Percentiles rank a stretch among this genome's conserved stretches.
These are phyloP conservation scores for Pseudorasbora parva DNA, from an alignment of 2,113 vertebrate species.

Conservation along the genomic window DNA sequence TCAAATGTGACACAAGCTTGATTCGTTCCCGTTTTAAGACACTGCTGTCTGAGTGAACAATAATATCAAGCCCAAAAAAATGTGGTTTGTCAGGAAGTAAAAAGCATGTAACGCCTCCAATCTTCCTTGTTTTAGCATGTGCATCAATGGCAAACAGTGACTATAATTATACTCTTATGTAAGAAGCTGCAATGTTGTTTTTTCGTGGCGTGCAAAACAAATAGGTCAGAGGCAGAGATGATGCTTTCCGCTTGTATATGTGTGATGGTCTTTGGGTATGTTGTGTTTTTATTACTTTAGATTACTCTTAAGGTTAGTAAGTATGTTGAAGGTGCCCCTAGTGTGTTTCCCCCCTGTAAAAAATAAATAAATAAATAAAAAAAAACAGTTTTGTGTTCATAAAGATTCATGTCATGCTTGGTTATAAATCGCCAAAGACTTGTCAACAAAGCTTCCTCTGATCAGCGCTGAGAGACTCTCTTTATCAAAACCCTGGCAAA, in stretches of 20 bases:
- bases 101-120: constrained; percentile 35
- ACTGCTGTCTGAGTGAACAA: neutral
- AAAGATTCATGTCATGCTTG: constrained; percentile 18
- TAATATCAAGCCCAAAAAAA: constrained; percentile 29
- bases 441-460: constrained; percentile 33
- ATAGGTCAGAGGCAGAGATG: constrained; percentile 36
- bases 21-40: neutral
- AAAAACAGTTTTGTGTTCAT: neutral
- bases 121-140: constrained; percentile 47
- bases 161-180: constrained; percentile 34
- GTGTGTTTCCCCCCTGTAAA: no score
- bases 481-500: constrained; percentile 41
- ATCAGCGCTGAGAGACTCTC: constrained; percentile 27
- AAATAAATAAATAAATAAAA: no score
- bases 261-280: constrained; percentile 22
- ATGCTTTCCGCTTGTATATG: neutral
- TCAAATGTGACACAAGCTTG: neutral
- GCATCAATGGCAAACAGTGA: constrained; percentile 31
- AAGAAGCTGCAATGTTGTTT: constrained; percentile 18
- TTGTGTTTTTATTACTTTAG: neutral
- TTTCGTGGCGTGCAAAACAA: constrained; percentile 20
- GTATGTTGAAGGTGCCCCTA: neutral
- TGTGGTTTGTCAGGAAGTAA: constrained; percentile 24
- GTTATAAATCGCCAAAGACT: constrained; percentile 1
- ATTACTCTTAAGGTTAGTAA: neutral